Base-by-base conservation (phyloP, 2,888 invertebrate species). In the Amiota communis region DNA sequence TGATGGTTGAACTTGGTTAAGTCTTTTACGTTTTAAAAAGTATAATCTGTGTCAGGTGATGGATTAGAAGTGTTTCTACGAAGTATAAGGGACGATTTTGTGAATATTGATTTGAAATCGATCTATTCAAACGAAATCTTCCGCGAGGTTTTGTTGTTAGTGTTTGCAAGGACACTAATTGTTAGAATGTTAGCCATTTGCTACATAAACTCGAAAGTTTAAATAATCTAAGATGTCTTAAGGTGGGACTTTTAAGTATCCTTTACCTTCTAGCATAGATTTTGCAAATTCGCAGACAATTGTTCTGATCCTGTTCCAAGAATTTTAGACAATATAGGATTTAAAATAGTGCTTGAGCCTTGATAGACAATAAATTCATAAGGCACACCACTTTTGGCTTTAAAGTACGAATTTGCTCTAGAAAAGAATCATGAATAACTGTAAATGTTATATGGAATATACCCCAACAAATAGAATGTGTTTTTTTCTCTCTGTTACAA, bases 291-390 rank as follows among this genome's bases (percentile, higher is more conserved):
- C 3, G 3, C 3, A 3, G 23, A 23, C 23, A 23, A 23, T 23
- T 23, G 23, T n/a, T n/a, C 23, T 23, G 23, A 23, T 23, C 23
- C 3, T 23, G 23, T 23, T 23, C 3, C 81, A 74, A 79, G 77
- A 63, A 57, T 68, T 51, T 72, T 75, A 46, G 70, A 11, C 69
- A 64, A 48, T 13, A 57, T 1, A 57, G 65, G 47, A 57, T 56
- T 77, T 67, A 72, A 61, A 53, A 6, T 11, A n/a, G 63, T 76
- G 46, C 48, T 72, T 11, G 64, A 69, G 12, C 83, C 81, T 78
- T 86, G 87, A 73, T 86, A 87, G 36, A 84, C 76, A 65, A 86
- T 71, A 75, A 86, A 86, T 76, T 85, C 83, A 74, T 82, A 86
- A 11, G 78, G 72, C 59, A 80, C 73, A 11, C 83, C 84, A 69